These are phyloP conservation scores for Grallaria varia DNA, from an alignment of 2,113 vertebrate genomes.

Conservation along the genomic window DNA sequence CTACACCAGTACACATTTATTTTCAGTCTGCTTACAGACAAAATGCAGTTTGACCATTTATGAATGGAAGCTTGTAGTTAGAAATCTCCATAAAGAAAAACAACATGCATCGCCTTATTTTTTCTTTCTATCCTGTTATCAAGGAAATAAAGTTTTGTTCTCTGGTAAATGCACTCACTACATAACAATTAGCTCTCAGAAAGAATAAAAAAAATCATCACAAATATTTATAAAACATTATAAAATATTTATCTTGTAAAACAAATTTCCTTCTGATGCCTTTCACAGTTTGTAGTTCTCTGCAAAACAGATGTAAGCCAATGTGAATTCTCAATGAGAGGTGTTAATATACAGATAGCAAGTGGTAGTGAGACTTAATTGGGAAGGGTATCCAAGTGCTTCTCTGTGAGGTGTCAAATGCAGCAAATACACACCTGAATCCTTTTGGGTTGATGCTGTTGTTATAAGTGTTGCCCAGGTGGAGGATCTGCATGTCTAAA, in stretches of 20 bases:
- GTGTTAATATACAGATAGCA: not conserved
- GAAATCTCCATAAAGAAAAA: not conserved
- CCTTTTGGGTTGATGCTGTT: not conserved
- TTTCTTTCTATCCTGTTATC: not conserved
- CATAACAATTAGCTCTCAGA: not conserved
- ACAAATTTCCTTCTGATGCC: not conserved
- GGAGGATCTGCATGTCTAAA: not conserved
- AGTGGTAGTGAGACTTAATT: not conserved
- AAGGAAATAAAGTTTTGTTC: not conserved
- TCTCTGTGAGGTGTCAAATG: not conserved
- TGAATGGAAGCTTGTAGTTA: not conserved
- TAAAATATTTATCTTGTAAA: not conserved
- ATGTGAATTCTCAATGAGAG: not conserved
- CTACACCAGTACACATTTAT: not conserved
- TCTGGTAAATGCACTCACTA: not conserved
- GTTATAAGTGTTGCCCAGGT: not conserved
- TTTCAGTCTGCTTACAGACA: not conserved
- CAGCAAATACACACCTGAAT: not conserved
- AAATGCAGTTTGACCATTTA: not conserved
- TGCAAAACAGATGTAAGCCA: not conserved
- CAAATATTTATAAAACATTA: not conserved
- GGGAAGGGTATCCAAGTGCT: not conserved
- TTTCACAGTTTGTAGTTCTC: not conserved
- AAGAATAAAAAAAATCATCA: not conserved
- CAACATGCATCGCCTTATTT: not conserved